Evolutionary conservation across 92 coral and sea anemone genomes (phyloP).

Genomic region (Ricordea florida): DNA sequence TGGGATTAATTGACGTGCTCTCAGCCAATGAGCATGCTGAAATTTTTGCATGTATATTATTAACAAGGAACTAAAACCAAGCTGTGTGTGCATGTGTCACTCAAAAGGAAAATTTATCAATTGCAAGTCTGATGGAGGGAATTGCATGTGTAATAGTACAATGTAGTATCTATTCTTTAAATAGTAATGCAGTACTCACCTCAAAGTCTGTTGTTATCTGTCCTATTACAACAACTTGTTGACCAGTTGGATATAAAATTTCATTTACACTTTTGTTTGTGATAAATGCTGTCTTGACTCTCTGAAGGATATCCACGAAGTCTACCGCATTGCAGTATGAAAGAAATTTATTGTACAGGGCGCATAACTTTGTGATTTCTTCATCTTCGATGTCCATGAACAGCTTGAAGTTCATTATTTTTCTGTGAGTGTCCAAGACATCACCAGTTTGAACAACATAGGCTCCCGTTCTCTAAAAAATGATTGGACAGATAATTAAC

Average conservation of each 20-base stretch:
- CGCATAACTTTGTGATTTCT: neutral
- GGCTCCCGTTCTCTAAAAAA: constrained; percentile 57
- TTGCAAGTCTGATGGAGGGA: too few relatives aligned
- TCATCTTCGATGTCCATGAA: neutral
- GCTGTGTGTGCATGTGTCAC: too few relatives aligned
- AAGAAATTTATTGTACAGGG: constrained; percentile 62
- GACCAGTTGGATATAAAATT: constrained; percentile 34
- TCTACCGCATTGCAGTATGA: constrained; percentile 78
- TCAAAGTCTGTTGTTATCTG: constrained; percentile 63
- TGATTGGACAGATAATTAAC: too few relatives aligned
- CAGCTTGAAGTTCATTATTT: constrained; percentile 58
- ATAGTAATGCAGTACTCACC: constrained; percentile 30
- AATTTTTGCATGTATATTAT: too few relatives aligned
- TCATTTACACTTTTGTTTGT: constrained; percentile 41
- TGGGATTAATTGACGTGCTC: too few relatives aligned
- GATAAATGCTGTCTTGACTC: constrained; percentile 49
- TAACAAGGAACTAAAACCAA: too few relatives aligned
- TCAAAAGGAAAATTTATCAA: too few relatives aligned
- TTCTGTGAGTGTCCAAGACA: constrained; percentile 58
- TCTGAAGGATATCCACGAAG: constrained; percentile 65
- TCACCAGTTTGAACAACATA: constrained; percentile 59
- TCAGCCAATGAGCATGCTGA: too few relatives aligned
- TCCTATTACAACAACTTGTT: constrained; percentile 60
- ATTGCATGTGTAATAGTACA: too few relatives aligned
- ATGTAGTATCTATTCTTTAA: too few relatives aligned